These are phyloP conservation scores for Hylomyscus alleni DNA, from an alignment of 2,797 vertebrate genomes.

Conservation along the genomic window DNA sequence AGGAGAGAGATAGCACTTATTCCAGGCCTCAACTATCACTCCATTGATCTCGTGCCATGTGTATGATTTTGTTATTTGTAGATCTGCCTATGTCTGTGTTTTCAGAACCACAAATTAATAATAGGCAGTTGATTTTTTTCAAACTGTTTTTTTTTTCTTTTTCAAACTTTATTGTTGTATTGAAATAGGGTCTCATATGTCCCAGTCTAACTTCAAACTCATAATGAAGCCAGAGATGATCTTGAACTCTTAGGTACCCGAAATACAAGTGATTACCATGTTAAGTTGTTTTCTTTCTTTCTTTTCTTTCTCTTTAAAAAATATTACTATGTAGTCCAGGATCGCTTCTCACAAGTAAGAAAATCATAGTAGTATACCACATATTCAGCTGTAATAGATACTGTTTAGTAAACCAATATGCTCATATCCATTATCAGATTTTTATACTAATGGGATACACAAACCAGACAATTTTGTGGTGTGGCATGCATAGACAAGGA, in stretches of 20 bases:
- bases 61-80: neutral
- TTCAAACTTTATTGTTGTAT: neutral
- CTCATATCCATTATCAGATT: neutral
- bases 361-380: neutral
- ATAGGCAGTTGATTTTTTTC: neutral
- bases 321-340: neutral
- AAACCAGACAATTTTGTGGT: neutral
- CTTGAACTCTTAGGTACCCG: neutral
- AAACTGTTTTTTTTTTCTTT: neutral
- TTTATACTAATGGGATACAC: neutral
- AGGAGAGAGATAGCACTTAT: neutral
- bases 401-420: neutral
- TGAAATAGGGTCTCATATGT: neutral
- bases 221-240: neutral
- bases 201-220: neutral
- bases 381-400: neutral
- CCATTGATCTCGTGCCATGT: neutral
- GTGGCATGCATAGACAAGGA: neutral
- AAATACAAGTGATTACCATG: neutral
- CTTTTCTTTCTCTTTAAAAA: neutral
- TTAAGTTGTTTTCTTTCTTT: neutral
- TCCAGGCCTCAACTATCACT: neutral
- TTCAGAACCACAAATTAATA: neutral
- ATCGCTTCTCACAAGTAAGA: neutral
- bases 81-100: neutral